Evolutionary conservation across 2,113 vertebrate species (phyloP), one percentile per base, ranked within the genome.

Genomic region (Syngnathus typhle): DNA sequence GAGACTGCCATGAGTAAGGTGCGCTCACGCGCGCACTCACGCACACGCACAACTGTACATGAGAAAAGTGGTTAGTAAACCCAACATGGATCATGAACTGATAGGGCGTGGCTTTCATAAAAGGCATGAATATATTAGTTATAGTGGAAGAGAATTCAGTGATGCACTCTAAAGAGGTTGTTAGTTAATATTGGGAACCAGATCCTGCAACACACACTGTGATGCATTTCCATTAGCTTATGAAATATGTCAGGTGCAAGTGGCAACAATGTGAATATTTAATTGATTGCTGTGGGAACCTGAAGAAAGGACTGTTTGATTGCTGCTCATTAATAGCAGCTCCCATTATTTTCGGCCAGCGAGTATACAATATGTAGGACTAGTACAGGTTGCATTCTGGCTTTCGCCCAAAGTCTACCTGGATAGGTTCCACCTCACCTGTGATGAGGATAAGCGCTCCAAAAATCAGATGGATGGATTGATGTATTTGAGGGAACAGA

Each of bases 1-100:
- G 49, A 52, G 68, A 70, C 7, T 66, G 51, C 51, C 51, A 62
- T 4, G 70, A 68, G 71, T 68, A 32, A 32, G 27, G 27, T 32
- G 27, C 3, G 27, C 27, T 32, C 27, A 32, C 27, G 3, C 27
- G 27, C 27, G 27, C 27, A 32, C 27, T 32, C 27, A 32, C 65
- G 69, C 74, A 78, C 68, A 71, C 74, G n/a, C n/a, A 71, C 75
- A 80, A 75, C 70, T 76, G 70, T 66, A 75, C 74, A 77, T 47
- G 61, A 79, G 62, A 76, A 82, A 58, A 41, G 47, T 19, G 55
- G 56, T 60, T 75, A 36, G 67, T 73, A 56, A 69, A 62, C 32
- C 49, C 7, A 21, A 74, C 46, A 51, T 27, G 43, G 62, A 49
- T 46, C 43, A 32, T 47, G 60, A 6, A 27, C 56, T 58, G 59